Evolutionary conservation across 2,888 invertebrate genomes (phyloP).

Genomic region (Plagodis pulveraria): DNA sequence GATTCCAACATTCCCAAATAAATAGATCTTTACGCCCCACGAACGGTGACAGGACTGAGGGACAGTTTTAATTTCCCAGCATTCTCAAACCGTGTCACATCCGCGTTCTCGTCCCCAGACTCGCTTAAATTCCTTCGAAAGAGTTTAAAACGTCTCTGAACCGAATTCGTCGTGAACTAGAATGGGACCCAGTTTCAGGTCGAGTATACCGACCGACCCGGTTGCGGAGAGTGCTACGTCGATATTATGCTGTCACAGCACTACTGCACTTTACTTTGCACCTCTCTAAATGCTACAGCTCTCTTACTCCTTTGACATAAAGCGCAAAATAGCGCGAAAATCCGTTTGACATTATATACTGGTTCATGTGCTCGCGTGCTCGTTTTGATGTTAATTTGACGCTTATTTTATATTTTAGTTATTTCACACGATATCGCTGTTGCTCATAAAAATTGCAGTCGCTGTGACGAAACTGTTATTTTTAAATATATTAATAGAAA

Average conservation of each 20-base stretch:
- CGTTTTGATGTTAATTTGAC: constrained; percentile 58
- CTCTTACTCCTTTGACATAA: constrained; percentile 45
- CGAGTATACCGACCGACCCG: constrained; percentile 72
- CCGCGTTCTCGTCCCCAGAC: constrained; percentile 35
- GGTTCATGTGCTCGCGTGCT: constrained; percentile 54
- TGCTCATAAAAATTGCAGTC: constrained; percentile 54
- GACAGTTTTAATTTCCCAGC: constrained; percentile 33
- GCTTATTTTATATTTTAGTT: constrained; percentile 64
- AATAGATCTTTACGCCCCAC: not conserved
- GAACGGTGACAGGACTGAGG: constrained; percentile 6
- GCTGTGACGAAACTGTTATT: constrained; percentile 46
- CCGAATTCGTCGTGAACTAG: constrained; percentile 53
- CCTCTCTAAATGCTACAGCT: constrained; percentile 35
- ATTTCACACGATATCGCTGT: constrained; percentile 53
- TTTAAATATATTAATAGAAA: constrained; percentile 21
- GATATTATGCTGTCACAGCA: constrained; percentile 62
- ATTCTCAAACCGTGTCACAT: constrained; percentile 29
- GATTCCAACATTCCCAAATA: not conserved
- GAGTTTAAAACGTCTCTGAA: constrained; percentile 46
- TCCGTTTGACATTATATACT: constrained; percentile 33
- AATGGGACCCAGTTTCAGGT: constrained; percentile 56
- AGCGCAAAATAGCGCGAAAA: constrained; percentile 46
- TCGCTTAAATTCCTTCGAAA: constrained; percentile 40
- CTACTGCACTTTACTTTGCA: constrained; percentile 42
- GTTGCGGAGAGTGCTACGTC: constrained; percentile 60